Percentiles rank a stretch among this genome's conserved stretches.
Evolutionary conservation across 2,113 vertebrate genomes (phyloP).

Genomic region (Xenopus borealis): DNA sequence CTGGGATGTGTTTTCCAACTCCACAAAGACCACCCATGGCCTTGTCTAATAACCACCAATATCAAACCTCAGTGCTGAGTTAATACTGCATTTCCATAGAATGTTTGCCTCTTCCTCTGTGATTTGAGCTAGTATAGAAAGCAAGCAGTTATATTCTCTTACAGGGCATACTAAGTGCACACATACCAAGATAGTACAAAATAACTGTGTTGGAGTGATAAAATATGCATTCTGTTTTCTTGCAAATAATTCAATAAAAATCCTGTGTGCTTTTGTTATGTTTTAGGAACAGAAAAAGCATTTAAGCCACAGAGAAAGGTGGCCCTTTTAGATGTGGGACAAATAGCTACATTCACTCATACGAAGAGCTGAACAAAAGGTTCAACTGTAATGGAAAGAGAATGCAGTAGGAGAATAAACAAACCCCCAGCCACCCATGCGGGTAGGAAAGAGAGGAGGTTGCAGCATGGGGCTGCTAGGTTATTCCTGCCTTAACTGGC

Average conservation of each 20-base stretch:
- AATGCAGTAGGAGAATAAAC: no score
- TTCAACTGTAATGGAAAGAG: no score
- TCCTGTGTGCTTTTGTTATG: background rate
- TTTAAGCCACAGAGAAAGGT: no score
- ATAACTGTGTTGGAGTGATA: background rate
- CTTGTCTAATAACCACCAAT: constrained; percentile 72
- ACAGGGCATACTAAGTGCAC: background rate
- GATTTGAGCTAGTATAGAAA: constrained; percentile 64
- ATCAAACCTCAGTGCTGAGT: constrained; percentile 61
- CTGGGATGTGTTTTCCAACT: constrained; percentile 51
- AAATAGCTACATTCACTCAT: no score
- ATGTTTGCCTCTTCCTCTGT: constrained; percentile 57
- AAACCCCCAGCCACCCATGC: no score
- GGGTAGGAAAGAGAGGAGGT: no score
- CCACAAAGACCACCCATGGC: constrained; percentile 77
- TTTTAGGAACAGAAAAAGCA: no score
- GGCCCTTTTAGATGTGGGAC: no score
- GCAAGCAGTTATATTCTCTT: constrained; percentile 24
- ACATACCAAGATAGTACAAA: no score
- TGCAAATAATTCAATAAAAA: background rate
- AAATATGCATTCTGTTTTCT: constrained; percentile 3
- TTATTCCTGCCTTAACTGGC: no score
- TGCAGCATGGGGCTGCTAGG: no score
- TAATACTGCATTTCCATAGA: constrained; percentile 63
- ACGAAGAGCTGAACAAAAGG: no score